Percentiles rank a stretch among this genome's conserved stretches.
Evolutionary conservation across 2,113 vertebrate genomes (phyloP).

Genomic region (Garra rufa): DNA sequence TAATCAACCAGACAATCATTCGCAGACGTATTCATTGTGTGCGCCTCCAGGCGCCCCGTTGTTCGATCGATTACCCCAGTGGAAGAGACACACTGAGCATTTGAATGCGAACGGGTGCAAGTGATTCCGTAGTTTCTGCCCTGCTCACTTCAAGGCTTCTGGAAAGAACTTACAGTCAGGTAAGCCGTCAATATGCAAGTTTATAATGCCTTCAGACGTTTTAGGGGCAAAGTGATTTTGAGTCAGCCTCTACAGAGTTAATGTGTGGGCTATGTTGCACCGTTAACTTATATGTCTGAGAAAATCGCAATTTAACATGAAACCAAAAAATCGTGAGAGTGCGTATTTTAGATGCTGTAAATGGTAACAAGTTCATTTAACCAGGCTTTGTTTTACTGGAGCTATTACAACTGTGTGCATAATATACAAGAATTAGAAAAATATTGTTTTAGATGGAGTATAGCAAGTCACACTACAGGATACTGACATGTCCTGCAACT

Average conservation of each 20-base stretch:
- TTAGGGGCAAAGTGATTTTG: neutral
- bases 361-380: neutral
- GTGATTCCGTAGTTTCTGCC: constrained; percentile 20
- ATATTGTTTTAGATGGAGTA: neutral
- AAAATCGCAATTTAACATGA: neutral
- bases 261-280: neutral
- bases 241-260: neutral
- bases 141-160: neutral
- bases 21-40: neutral
- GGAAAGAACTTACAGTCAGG: neutral
- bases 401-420: neutral
- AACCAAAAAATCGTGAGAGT: neutral
- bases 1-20: neutral
- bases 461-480: neutral
- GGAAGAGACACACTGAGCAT: constrained; percentile 18
- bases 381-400: neutral
- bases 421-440: neutral
- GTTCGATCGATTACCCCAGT: neutral
- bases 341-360: neutral
- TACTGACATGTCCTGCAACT: neutral
- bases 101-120: constrained; percentile 1
- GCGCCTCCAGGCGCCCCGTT: neutral
- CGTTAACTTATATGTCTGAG: neutral
- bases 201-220: neutral
- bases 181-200: neutral